A percentile compares a stretch with the other conserved stretches of the same genome.
Conservation (phyloP, 2,888 invertebrate genomes). For the Nezara viridula region DNA sequence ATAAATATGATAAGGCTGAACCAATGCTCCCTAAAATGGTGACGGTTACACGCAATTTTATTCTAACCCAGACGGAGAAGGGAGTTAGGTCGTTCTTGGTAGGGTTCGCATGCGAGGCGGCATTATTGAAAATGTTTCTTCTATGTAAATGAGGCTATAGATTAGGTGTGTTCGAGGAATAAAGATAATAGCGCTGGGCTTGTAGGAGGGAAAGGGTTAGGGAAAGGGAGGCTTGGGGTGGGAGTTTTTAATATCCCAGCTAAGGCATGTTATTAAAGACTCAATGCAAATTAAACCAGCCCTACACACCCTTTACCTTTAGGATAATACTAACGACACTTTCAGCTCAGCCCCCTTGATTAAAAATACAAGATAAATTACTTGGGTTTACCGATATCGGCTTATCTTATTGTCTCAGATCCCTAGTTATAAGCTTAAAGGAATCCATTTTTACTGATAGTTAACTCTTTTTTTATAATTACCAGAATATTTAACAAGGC, state of each 20-base stretch:
- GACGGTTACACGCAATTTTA: conserved; percentile 51
- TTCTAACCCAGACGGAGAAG: conserved; percentile 10
- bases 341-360: conserved; percentile 65
- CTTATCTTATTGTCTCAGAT: conserved; percentile 65
- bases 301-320: conserved; percentile 64
- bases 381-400: conserved; percentile 62
- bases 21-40: background rate
- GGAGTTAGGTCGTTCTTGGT: conserved; percentile 20
- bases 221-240: conserved; percentile 58
- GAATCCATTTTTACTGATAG: conserved; percentile 57
- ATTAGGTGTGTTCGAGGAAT: conserved; percentile 65
- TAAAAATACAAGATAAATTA: conserved; percentile 65
- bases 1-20: background rate
- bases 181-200: conserved; percentile 62
- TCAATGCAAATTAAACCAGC: conserved; percentile 65
- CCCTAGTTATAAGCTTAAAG: conserved; percentile 54
- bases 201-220: conserved; percentile 57
- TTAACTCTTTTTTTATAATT: conserved; percentile 53
- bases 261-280: conserved; percentile 65
- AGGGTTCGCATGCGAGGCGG: conserved; percentile 59
- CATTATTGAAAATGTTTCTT: conserved; percentile 64
- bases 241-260: conserved; percentile 65
- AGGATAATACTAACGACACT: conserved; percentile 65
- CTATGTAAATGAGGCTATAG: conserved; percentile 64
- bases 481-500: conserved; percentile 45